These are phyloP conservation scores for Oryctolagus cuniculus DNA, from an alignment of 2,113 vertebrate genomes.

Conservation along the genomic window mOryCun1.1 NC_091434.1:65579001-65579500, in stretches of 20 bases:
- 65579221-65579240: neutral
- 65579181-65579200: neutral
- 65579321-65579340: neutral
- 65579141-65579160: neutral
- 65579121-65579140: conserved; percentile 2
- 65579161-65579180: neutral
- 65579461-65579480: neutral
- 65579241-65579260: neutral
- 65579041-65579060: no score
- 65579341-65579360: neutral
- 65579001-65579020: no score
- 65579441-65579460: neutral
- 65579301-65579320: neutral
- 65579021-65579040: no score
- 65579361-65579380: conserved; percentile 1
- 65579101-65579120: neutral
- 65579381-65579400: neutral
- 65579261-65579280: neutral
- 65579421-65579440: neutral
- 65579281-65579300: neutral
- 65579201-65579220: neutral
- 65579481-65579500: neutral
- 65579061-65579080: no score
- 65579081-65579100: neutral
- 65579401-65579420: neutral